phyloP scores from a whole-genome alignment of 1,140 invertebrate genomes.

The Cyrtorhinus lividipennis region DNA sequence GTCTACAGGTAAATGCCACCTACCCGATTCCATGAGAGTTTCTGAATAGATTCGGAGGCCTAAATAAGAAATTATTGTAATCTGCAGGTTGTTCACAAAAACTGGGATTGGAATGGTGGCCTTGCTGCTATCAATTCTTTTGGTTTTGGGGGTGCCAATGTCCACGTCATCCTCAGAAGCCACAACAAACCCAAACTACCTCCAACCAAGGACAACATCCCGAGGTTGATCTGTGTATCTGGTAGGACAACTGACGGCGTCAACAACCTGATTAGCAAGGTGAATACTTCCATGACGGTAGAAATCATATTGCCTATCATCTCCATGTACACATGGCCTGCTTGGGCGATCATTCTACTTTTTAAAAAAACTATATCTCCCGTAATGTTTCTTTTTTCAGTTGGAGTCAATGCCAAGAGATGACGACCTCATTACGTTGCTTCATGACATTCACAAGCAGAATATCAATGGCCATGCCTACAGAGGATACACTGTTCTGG shows the following conservation, averaged over 20 bases:
- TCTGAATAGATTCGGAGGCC: no score
- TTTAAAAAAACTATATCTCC: no score
- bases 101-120: constrained; percentile 68
- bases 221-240: constrained; percentile 60
- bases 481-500: constrained; percentile 62
- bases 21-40: no score
- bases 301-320: background rate
- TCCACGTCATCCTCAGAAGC: constrained; percentile 71
- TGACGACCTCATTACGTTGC: constrained; percentile 58
- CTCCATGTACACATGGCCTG: background rate
- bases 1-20: constrained; percentile 56
- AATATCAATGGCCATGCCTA: constrained; percentile 53
- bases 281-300: constrained; percentile 25
- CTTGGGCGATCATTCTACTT: background rate
- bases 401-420: constrained; percentile 40
- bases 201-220: constrained; percentile 32
- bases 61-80: no score
- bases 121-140: constrained; percentile 85
- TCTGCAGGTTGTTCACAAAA: constrained; percentile 56
- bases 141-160: constrained; percentile 95
- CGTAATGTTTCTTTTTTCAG: constrained; percentile 17
- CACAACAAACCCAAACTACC: constrained; percentile 53
- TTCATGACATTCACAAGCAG: constrained; percentile 55
- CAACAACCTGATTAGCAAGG: constrained; percentile 46
- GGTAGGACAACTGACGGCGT: constrained; percentile 75